Evolutionary conservation across 37 sponge, comb jelly and placozoan species (phyloP), one percentile per base, ranked within the genome.

Genomic region (Sycon ciliatum): DNA sequence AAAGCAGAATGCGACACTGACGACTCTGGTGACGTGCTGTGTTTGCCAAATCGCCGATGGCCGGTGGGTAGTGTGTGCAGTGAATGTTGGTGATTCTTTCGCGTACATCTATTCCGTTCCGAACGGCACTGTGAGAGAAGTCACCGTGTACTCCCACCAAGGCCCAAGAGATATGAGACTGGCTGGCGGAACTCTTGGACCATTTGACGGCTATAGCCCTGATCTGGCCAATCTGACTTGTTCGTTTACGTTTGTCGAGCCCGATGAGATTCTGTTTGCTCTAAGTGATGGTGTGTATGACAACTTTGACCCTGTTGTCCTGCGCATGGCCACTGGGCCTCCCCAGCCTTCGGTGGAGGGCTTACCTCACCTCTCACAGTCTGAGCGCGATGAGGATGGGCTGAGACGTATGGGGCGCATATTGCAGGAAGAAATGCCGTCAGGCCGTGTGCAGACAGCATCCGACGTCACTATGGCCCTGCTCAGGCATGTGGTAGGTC

Each of bases 51-150:
- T 34, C 16, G 63, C 76, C 4, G 56, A 20, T 3, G 68, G 38
- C 0, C 63, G 36, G 33, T 92, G 88, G 88, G 83, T 74, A 6
- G 78, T 85, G 26, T 76, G 78, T 61, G 75, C 76, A 4, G 77
- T 83, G 60, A 60, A 67, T 33, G 75, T 92, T n/a, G 93, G 93
- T 11, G 93, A 92, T 67, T 84, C 86, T 49, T 83, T 85, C 13
- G 78, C 84, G 3, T 87, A 72, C 69, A 81, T 84, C 34, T 92
- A 87, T 76, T 73, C 73, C 32, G 86, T 85, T 4, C 70, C 83
- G 32, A 67, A 72, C 1, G 63, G 69, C 1, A 67, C 40, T 4
- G 76, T 87, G 3, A 23, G 74, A 6, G 83, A 85, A 34, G 78
- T 80, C 16, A 79, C 81, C 2, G 73, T 81, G 0, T 79, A 78